Base-by-base conservation (phyloP, 2,797 vertebrate genomes). In the Sebastes hubbsi region DNA sequence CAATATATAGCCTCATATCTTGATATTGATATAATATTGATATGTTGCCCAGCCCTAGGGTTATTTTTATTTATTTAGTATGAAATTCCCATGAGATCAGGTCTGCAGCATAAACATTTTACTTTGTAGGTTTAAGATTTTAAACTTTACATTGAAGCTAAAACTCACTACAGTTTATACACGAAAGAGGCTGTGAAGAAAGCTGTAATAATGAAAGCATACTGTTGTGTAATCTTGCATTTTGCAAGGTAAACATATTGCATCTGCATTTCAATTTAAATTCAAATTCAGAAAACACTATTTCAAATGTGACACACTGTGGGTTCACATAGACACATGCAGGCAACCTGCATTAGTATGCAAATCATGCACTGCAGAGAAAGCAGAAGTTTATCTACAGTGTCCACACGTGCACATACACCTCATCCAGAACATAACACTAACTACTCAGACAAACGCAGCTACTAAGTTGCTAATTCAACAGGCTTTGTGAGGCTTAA, bases 401-500 rank as follows among this genome's bases (percentile, higher is more conserved):
- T 10, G 29, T 14, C 46, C 59, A 70, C 55, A 78, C 5, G 16
- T 0, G 42, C 1, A 0, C 42, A 46, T 46, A 27, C 63, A 59
- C 42, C 42, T n/a, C 75, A 29, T 75, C 20, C 71, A 74, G n/a
- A 69, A 54, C 13, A 18, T 24, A 69, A 80, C 72, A 77, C 69
- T 49, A 49, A 73, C 77, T 42, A 18, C 59, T 54, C 61, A 71
- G 75, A 82, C 62, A 64, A 75, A 85, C 30, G 14, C 7, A 46
- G 42, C 0, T 1, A 54, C 60, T 70, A 74, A 75, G n/a, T 29
- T 65, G 82, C 91, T 94, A 93, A 95, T 95, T 93, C 90, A 89
- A 84, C 72, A 77, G 92, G 69, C 88, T 93, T 91, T 85, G 83
- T 92, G 87, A 70, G 70, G 86, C 91, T 95, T 93, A 94, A 75